These are phyloP conservation scores for Latheticus oryzae DNA, from an alignment of 2,888 invertebrate genomes.

Conservation along the genomic window DNA sequence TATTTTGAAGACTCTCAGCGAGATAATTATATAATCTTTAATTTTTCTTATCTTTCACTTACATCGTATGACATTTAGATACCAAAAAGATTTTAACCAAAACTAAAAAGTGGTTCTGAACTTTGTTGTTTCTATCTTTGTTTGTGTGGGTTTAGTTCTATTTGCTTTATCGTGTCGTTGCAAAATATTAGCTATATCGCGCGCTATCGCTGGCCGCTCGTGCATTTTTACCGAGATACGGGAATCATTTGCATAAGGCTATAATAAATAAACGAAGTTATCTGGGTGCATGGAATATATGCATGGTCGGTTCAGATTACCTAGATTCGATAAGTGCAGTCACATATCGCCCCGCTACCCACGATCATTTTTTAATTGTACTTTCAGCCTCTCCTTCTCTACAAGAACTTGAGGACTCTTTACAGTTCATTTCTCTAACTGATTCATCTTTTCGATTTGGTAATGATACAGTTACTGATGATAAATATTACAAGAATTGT, in stretches of 20 bases:
- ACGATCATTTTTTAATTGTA: slow-evolving; percentile 35
- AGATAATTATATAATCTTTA: too few relatives aligned
- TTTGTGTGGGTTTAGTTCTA: slow-evolving; percentile 52
- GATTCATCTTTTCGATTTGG: too few relatives aligned
- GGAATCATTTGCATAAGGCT: slow-evolving; percentile 63
- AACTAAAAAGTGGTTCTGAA: slow-evolving; percentile 23
- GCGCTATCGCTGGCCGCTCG: slow-evolving; percentile 58
- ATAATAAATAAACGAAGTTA: slow-evolving; percentile 65
- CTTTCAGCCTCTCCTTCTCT: slow-evolving; percentile 7
- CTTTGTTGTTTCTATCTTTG: slow-evolving; percentile 23
- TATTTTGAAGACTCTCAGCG: not conserved
- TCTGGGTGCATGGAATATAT: slow-evolving; percentile 60
- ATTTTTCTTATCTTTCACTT: too few relatives aligned
- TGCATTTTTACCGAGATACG: slow-evolving; percentile 63
- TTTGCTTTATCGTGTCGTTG: slow-evolving; percentile 56
- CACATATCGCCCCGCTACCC: slow-evolving; percentile 47
- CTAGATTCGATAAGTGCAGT: slow-evolving; percentile 59
- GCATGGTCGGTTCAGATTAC: slow-evolving; percentile 61
- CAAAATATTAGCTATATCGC: slow-evolving; percentile 59
- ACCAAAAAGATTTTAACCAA: slow-evolving; percentile 1
- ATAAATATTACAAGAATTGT: too few relatives aligned
- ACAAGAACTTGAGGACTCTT: slow-evolving; percentile 12
- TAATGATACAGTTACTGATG: too few relatives aligned
- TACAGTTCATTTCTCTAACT: slow-evolving; percentile 2
- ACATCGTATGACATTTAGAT: not conserved